phyloP scores from a whole-genome alignment of 2,888 invertebrate species.

The Hemicrepidius hirtus region DNA sequence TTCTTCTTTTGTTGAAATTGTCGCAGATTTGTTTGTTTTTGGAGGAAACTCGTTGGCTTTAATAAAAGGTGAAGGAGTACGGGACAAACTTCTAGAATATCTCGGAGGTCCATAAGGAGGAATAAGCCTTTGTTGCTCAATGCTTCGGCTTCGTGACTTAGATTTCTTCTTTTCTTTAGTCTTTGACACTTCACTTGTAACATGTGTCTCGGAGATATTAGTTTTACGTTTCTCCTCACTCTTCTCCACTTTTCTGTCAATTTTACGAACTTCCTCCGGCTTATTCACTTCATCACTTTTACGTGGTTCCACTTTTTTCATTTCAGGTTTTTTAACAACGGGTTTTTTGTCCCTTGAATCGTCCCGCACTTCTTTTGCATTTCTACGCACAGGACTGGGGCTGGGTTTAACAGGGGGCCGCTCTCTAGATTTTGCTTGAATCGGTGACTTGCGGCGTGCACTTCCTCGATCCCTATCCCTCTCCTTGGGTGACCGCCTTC shows the following conservation, averaged over 20 bases:
- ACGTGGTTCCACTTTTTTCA: slow-evolving; percentile 63
- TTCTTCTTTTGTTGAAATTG: slow-evolving; percentile 67
- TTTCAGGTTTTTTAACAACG: slow-evolving; percentile 64
- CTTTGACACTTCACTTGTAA: slow-evolving; percentile 58
- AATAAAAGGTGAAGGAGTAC: slow-evolving; percentile 90
- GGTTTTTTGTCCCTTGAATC: slow-evolving; percentile 64
- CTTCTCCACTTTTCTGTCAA: slow-evolving; percentile 59
- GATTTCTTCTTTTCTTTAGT: slow-evolving; percentile 64
- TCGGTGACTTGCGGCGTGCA: slow-evolving; percentile 68
- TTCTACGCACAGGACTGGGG: slow-evolving; percentile 67
- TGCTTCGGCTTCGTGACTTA: slow-evolving; percentile 68
- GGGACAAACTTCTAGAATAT: slow-evolving; percentile 86
- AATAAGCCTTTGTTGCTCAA: slow-evolving; percentile 65
- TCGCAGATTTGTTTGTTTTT: slow-evolving; percentile 70
- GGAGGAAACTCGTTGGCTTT: slow-evolving; percentile 78
- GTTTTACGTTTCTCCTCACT: slow-evolving; percentile 57
- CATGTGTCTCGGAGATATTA: slow-evolving; percentile 60
- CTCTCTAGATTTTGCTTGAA: slow-evolving; percentile 62
- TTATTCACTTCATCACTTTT: slow-evolving; percentile 72
- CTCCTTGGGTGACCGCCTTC: slow-evolving; percentile 64
- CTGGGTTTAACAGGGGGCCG: slow-evolving; percentile 64
- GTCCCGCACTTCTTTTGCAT: slow-evolving; percentile 60
- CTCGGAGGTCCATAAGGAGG: slow-evolving; percentile 71
- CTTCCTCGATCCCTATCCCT: slow-evolving; percentile 63
- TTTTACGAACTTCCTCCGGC: slow-evolving; percentile 66